A percentile compares a stretch with the other conserved stretches of the same genome.
Evolutionary conservation across 2,113 vertebrate genomes (phyloP).

Genomic region (Daubentonia madagascariensis): DNA sequence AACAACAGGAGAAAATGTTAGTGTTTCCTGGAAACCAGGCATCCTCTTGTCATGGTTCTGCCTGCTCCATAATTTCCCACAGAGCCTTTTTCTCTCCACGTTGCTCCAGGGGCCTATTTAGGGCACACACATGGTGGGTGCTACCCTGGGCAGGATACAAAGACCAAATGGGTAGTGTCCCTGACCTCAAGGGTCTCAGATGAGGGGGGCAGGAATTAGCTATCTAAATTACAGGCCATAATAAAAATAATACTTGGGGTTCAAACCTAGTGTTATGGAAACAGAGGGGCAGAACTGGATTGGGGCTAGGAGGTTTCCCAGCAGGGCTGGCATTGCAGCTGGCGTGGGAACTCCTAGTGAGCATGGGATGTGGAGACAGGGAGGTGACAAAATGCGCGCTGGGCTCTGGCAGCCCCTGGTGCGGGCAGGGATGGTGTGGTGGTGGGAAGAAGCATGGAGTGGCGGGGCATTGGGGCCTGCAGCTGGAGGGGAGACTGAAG

Average conservation of each 20-base stretch:
- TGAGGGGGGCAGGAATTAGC: neutral
- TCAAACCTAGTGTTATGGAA: neutral
- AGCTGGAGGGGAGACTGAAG: neutral
- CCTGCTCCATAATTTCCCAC: neutral
- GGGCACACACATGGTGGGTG: neutral
- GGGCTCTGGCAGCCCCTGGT: neutral
- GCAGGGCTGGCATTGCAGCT: neutral
- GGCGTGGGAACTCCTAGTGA: neutral
- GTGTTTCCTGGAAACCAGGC: neutral
- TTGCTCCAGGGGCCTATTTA: neutral
- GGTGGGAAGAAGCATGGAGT: no score
- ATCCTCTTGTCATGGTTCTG: neutral
- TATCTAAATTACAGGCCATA: neutral
- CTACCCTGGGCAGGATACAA: neutral
- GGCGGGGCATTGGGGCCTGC: neutral
- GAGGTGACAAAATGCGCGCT: accelerated
- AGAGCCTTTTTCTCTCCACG: neutral
- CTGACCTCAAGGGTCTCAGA: neutral
- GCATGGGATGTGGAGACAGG: neutral
- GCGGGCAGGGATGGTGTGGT: accelerated
- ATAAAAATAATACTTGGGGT: neutral
- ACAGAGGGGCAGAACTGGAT: neutral
- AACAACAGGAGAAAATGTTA: neutral
- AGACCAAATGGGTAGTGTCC: neutral
- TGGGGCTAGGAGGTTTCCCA: neutral